phyloP scores from a whole-genome alignment of 2,888 invertebrate genomes.

The Ophonus ardosiacus region DNA sequence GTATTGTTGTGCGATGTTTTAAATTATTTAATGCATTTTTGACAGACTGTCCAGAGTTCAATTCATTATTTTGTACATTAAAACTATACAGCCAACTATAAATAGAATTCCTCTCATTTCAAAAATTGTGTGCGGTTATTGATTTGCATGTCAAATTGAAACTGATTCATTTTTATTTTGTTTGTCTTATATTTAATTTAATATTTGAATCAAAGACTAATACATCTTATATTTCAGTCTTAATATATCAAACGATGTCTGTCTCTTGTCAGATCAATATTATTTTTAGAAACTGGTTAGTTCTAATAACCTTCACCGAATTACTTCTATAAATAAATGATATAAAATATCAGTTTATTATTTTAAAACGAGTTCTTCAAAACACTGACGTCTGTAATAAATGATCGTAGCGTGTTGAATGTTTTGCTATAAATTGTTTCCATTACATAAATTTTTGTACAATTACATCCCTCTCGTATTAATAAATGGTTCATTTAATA shows the following conservation, averaged over 20 bases:
- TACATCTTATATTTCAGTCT: background rate
- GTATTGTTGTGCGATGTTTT: background rate
- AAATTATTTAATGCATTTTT: constrained; percentile 43
- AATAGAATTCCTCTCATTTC: background rate
- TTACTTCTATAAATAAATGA: constrained; percentile 21
- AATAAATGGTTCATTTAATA: constrained; percentile 44
- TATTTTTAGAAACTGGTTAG: constrained; percentile 25
- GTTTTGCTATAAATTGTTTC: constrained; percentile 28
- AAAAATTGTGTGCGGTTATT: constrained; percentile 25
- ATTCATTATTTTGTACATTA: constrained; percentile 28
- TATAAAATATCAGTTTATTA: constrained; percentile 13
- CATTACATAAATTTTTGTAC: constrained; percentile 24
- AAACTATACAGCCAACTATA: constrained; percentile 23
- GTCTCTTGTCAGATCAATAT: constrained; percentile 28
- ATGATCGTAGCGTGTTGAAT: background rate
- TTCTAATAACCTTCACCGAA: background rate
- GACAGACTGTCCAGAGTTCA: constrained; percentile 13
- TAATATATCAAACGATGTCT: constrained; percentile 9
- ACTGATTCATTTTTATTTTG: constrained; percentile 16
- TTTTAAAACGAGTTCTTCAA: constrained; percentile 13
- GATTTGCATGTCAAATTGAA: constrained; percentile 19
- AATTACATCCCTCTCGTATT: constrained; percentile 30
- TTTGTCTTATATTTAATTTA: constrained; percentile 27
- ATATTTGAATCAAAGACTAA: background rate
- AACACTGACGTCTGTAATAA: constrained; percentile 3